Evolutionary conservation across 1,140 invertebrate genomes (phyloP).

Genomic region (Leptinotarsa texana): DNA sequence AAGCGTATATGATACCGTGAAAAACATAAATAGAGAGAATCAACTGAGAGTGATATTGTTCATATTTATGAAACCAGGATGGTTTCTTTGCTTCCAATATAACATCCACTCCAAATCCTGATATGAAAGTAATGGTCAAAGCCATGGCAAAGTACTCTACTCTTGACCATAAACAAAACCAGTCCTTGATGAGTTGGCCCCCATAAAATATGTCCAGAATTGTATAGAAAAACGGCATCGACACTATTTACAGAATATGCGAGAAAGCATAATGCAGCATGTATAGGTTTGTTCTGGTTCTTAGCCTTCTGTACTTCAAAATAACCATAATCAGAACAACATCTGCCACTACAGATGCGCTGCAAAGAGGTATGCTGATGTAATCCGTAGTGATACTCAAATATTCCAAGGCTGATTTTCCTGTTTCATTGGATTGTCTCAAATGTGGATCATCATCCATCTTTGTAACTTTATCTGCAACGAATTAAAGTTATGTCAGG

Average conservation of each 20-base stretch:
- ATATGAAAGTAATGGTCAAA: constrained; percentile 27
- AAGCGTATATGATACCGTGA: background rate
- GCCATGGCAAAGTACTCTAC: constrained; percentile 33
- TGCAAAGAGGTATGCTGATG: constrained; percentile 31
- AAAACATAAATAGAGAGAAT: constrained; percentile 15
- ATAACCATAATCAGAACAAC: constrained; percentile 30
- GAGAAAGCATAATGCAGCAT: constrained; percentile 34
- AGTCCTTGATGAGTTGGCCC: constrained; percentile 8
- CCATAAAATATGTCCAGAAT: constrained; percentile 31
- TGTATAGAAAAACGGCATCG: constrained; percentile 18
- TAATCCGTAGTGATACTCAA: constrained; percentile 10
- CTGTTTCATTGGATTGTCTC: constrained; percentile 7
- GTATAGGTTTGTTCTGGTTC: constrained; percentile 34
- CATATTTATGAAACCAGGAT: constrained; percentile 18
- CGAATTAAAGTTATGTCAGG: too few relatives aligned
- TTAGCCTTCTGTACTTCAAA: constrained; percentile 35
- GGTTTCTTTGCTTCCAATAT: background rate
- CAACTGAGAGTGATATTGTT: background rate
- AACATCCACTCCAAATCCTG: constrained; percentile 28
- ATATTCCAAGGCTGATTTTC: constrained; percentile 8
- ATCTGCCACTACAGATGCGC: constrained; percentile 26
- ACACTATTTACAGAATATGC: constrained; percentile 29
- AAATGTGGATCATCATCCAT: constrained; percentile 16
- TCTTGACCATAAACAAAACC: constrained; percentile 32
- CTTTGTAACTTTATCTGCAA: background rate